Evolutionary conservation across 2,888 invertebrate genomes (phyloP).

Genomic region (Chironomus tentans): DNA sequence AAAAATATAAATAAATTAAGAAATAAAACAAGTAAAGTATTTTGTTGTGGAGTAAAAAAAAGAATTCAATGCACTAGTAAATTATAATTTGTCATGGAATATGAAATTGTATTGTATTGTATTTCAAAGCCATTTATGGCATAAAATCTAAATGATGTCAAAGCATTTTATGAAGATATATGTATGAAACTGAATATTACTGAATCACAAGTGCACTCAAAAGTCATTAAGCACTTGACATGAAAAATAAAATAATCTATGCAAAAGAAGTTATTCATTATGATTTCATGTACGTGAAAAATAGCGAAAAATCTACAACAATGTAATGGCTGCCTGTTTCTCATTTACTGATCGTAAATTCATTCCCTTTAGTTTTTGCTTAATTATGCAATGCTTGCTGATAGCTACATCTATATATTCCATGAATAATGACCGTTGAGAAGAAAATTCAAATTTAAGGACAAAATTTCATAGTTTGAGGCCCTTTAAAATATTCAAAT

Average conservation of each 20-base stretch:
- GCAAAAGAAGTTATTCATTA: neutral
- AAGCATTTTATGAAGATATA: neutral
- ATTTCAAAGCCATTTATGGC: conserved; percentile 14
- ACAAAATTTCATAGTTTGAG: too few species aligned
- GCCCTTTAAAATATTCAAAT: too few species aligned
- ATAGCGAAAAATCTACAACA: neutral
- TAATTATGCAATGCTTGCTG: neutral
- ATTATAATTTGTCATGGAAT: conserved; percentile 27
- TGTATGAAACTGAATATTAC: neutral
- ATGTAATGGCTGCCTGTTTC: neutral
- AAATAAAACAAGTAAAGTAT: neutral
- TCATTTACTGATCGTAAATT: neutral
- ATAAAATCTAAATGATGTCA: conserved; percentile 22
- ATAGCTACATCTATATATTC: too few species aligned
- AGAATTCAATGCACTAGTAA: conserved; percentile 24
- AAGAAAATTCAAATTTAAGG: too few species aligned
- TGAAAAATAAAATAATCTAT: neutral
- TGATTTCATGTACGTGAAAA: neutral
- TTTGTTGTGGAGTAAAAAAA: neutral
- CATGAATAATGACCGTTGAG: too few species aligned
- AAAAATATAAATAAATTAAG: neutral
- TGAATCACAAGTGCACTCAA: conserved; percentile 5
- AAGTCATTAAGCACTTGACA: neutral
- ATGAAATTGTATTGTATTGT: conserved; percentile 4
- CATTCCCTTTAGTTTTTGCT: neutral